Conservation (phyloP, 2,113 vertebrate species). For the Hemibagrus wyckioides region DNA sequence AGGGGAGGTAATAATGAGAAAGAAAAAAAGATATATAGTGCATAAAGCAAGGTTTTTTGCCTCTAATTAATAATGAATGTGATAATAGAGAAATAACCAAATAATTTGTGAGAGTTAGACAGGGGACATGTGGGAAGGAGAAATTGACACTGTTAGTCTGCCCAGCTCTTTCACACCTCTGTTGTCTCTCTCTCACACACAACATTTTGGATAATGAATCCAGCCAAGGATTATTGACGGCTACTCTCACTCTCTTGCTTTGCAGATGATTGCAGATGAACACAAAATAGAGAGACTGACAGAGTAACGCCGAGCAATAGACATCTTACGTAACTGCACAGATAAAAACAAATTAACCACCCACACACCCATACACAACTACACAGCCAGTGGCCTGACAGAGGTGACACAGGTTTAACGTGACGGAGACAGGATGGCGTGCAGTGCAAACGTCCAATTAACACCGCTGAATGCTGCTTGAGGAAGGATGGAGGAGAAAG, state of each 20-base stretch:
- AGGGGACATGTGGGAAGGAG: slow-evolving; percentile 23
- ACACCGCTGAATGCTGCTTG: slow-evolving; percentile 38
- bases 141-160: slow-evolving; percentile 6
- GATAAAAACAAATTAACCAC: slow-evolving; percentile 29
- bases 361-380: slow-evolving; percentile 33
- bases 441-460: slow-evolving; percentile 48
- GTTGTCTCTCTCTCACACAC: neutral
- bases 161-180: slow-evolving; percentile 38
- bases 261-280: slow-evolving; percentile 18
- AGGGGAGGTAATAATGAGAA: neutral
- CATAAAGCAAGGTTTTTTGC: neutral
- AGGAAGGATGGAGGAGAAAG: neutral
- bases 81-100: neutral
- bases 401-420: slow-evolving; percentile 47
- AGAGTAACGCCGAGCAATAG: slow-evolving; percentile 35
- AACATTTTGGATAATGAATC: slow-evolving; percentile 54
- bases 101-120: neutral
- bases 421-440: slow-evolving; percentile 35
- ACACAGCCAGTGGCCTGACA: slow-evolving; percentile 27
- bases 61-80: slow-evolving; percentile 1
- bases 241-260: slow-evolving; percentile 18
- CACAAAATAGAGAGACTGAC: neutral
- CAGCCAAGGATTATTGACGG: slow-evolving; percentile 40
- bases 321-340: slow-evolving; percentile 36
- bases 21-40: neutral